Percentiles rank a stretch among this genome's conserved stretches.
Conservation (phyloP, 1,140 invertebrate species). For the Dendrolimus kikuchii region DNA sequence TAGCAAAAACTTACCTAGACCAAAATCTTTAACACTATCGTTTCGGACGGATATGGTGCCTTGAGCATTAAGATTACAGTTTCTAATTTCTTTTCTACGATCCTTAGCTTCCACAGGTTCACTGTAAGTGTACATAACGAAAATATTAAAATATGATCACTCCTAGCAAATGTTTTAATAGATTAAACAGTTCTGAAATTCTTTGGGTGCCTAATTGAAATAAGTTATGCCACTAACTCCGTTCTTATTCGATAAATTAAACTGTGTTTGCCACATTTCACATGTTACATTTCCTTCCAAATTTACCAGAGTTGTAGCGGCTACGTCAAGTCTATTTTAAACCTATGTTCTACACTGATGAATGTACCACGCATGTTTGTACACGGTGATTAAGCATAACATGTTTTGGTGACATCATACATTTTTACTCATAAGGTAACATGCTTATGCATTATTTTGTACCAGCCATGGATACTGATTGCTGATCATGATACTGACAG, state of each 20-base stretch:
- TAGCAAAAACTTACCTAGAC: constrained; percentile 42
- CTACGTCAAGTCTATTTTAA: constrained; percentile 52
- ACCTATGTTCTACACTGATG: constrained; percentile 5
- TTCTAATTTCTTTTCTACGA: constrained; percentile 26
- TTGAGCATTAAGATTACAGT: constrained; percentile 28
- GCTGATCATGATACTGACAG: no score
- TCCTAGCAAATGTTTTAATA: constrained; percentile 3
- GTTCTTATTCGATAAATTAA: constrained; percentile 9
- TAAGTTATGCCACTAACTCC: constrained; percentile 9
- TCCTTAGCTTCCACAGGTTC: constrained; percentile 22
- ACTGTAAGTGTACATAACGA: constrained; percentile 22
- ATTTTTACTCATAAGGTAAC: no score
- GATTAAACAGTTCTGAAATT: constrained; percentile 8
- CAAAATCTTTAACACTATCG: constrained; percentile 34
- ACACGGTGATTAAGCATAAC: not conserved
- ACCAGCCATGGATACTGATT: no score
- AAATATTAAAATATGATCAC: constrained; percentile 10
- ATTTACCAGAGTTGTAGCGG: constrained; percentile 23
- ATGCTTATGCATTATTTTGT: no score
- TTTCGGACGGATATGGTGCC: constrained; percentile 49
- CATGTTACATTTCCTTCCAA: constrained; percentile 19
- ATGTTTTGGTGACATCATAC: no score
- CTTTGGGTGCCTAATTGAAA: constrained; percentile 9
- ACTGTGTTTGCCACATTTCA: not conserved
- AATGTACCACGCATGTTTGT: not conserved